Evolutionary conservation across 1,140 invertebrate genomes (phyloP), one percentile per base, ranked within the genome.

Genomic region (Galendromus occidentalis): DNA sequence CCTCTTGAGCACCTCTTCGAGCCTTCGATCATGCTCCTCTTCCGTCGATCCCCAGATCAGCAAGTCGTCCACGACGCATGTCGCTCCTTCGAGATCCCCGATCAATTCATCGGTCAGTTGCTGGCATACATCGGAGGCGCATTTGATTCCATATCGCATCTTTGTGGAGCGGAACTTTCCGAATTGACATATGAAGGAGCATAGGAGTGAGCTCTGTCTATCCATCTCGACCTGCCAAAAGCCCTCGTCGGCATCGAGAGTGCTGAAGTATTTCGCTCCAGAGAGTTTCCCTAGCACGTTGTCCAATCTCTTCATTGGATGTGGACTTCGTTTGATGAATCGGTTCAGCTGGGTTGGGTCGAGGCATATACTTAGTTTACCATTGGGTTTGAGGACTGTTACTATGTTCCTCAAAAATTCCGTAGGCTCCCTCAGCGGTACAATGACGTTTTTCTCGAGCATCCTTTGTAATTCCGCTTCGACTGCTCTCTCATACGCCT

Each of bases 261-360:
- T n/a, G 20, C 4, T 6, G 33, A 33, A 25, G 25, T 42, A 14
- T 25, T 41, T 33, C 14, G 39, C 42, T 18, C 65, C 66, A 17
- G 45, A 12, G 4, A 67, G 2, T 17, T 66, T 55, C 9, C 2
- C 29, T n/a, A 67, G 6, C 7, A 66, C 25, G 17, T 67, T 0
- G 0, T 67, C 64, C 42, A 30, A 4, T 1, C 64, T 39, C n/a
- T 29, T 64, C n/a, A 67, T 65, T 44, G 33, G 65, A 67, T 66
- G 39, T n/a, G 65, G 7, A n/a, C 64, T 65, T 5, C 67, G 28
- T 30, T 63, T 55, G 7, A 73, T 69, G 44, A 67, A 68, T 59
- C 66, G 45, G 67, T 76, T 76, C 18, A 76, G 66, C 47, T 67
- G 18, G 65, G 66, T 44, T 9, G 68, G 69, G 41, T 71, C 71